Base-by-base conservation (phyloP, 2,888 invertebrate species). In the Empis stercorea region DNA sequence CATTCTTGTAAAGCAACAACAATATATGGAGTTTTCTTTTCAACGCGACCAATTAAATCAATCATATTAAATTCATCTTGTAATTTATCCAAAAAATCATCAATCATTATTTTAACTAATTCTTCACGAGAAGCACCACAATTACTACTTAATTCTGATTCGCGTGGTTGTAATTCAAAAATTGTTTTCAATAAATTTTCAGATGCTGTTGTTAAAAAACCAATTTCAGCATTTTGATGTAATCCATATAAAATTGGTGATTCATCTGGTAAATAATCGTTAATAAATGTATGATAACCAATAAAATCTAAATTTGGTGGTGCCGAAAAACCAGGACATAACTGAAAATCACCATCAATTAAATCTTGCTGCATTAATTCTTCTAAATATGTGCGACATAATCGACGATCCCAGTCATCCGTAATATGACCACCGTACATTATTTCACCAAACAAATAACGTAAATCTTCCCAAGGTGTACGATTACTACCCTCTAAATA, bases 341-440 rank as follows among this genome's bases (percentile, higher is more conserved):
- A 73, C 56, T 76, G 75, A 16, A 87, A 72, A 56, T 95, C 95
- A 3, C 89, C 91, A 55, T 94, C 93, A 48, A 84, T 79, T 65
- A 94, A 74, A 60, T 91, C 88, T 1, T 88, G 78, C 60, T 85
- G 83, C 76, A 95, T 80, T 62, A 87, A 87, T 61, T 89, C 93
- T 55, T 86, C 76, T 46, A 96, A 71, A 68, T 87, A 89, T 1
- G 85, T 87, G 46, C 83, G 77, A 62, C 95, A 95, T 2, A 95
- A 76, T 16, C 88, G 74, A 30, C 94, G 73, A 66, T 95, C 95
- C 93, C 94, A 95, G 65, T 95, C 94, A 62, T 95, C 94, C 0
- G 94, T 95, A 57, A 95, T 94, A 62, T 95, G 95, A 0, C 95
- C 95, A 2, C 95, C 95, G 63, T 95, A 95, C 94, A 95, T 95